A percentile compares a stretch with the other conserved stretches of the same genome.
Evolutionary conservation across 2,888 invertebrate genomes (phyloP).

Genomic region (Coelinius sp.): DNA sequence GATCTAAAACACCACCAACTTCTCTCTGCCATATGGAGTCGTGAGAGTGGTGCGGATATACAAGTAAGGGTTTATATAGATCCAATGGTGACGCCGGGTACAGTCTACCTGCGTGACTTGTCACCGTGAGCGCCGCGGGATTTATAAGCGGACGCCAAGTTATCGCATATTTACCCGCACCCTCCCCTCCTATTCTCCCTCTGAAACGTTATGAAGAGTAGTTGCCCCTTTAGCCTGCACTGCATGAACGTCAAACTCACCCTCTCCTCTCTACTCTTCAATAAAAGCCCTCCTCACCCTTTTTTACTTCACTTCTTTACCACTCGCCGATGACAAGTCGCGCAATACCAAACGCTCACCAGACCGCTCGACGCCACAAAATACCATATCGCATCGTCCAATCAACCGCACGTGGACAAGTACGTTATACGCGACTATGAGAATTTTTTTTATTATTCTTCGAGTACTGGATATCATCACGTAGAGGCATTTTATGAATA

Average conservation of each 20-base stretch:
- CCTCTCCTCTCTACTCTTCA: conserved; percentile 13
- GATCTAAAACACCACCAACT: conserved; percentile 13
- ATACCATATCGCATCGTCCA: conserved; percentile 35
- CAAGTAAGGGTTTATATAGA: conserved; percentile 7
- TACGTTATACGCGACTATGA: neutral
- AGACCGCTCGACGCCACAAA: conserved; percentile 43
- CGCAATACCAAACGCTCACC: conserved; percentile 44
- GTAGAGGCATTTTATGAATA: no score
- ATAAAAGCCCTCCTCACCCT: neutral
- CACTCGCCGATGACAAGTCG: conserved; percentile 56
- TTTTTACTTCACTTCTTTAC: conserved; percentile 37
- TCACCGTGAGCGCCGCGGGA: conserved; percentile 68
- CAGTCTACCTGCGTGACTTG: conserved; percentile 67
- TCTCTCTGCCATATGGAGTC: conserved; percentile 12
- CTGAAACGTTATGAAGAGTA: neutral
- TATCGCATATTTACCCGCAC: conserved; percentile 69
- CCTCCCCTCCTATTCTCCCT: conserved; percentile 38
- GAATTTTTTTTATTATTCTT: neutral
- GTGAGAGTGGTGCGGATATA: conserved; percentile 7
- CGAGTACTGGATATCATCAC: neutral
- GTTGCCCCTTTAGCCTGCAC: conserved; percentile 33
- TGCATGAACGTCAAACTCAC: conserved; percentile 7
- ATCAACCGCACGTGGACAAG: conserved; percentile 9
- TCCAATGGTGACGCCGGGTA: conserved; percentile 45
- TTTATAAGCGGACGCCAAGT: conserved; percentile 70